Percentiles rank a stretch among this genome's conserved stretches.
Evolutionary conservation across 2,888 invertebrate species (phyloP).

Genomic region (Netelia virgata): DNA sequence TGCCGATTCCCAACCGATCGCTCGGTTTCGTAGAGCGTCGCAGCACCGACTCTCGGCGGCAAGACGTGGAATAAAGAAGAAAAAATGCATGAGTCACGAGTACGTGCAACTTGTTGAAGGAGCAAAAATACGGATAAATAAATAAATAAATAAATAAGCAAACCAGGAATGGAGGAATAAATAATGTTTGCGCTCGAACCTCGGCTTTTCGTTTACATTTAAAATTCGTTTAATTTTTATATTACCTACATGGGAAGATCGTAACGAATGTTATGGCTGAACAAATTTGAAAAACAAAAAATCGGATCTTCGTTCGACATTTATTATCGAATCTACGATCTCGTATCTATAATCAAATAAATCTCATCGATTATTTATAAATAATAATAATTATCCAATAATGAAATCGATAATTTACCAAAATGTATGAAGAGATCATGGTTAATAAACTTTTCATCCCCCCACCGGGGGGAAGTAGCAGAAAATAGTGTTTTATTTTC

Average conservation of each 20-base stretch:
- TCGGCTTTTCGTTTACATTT: not conserved
- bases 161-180: slow-evolving; percentile 18
- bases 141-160: slow-evolving; percentile 58
- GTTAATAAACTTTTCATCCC: too few relatives aligned
- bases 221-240: too few relatives aligned
- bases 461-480: not conserved
- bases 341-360: too few relatives aligned
- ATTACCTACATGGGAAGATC: too few relatives aligned
- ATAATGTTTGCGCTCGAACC: not conserved
- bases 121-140: slow-evolving; percentile 56
- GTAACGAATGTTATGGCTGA: too few relatives aligned
- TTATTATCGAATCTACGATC: too few relatives aligned
- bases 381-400: too few relatives aligned
- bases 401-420: too few relatives aligned
- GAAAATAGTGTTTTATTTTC: slow-evolving; percentile 28
- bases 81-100: slow-evolving; percentile 62
- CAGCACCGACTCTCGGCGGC: not conserved
- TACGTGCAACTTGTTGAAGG: slow-evolving; percentile 62
- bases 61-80: slow-evolving; percentile 31
- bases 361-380: too few relatives aligned
- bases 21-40: not conserved
- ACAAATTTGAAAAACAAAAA: too few relatives aligned
- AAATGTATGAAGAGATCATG: too few relatives aligned
- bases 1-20: slow-evolving; percentile 75
- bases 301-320: too few relatives aligned